Percentiles rank a stretch among this genome's conserved stretches.
These are phyloP conservation scores for Porites evermanni DNA, from an alignment of 92 coral and sea anemone species.

Conservation along the genomic window DNA sequence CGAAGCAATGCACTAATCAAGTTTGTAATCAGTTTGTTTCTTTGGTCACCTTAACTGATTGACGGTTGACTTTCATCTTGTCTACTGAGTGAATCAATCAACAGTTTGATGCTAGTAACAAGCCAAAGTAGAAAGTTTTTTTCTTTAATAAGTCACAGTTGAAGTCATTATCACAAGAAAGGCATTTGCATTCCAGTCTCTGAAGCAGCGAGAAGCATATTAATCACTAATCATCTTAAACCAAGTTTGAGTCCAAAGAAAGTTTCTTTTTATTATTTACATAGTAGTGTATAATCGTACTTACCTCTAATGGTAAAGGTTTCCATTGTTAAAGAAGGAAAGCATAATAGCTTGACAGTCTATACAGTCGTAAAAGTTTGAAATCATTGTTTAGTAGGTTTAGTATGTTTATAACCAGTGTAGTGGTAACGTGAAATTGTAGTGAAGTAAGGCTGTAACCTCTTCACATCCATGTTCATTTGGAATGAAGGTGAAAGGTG, in stretches of 20 bases:
- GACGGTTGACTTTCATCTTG: background rate
- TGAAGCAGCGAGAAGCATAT: slow-evolving; percentile 35
- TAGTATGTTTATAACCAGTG: slow-evolving; percentile 28
- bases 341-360: background rate
- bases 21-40: background rate
- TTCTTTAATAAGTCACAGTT: slow-evolving; percentile 1
- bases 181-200: slow-evolving; percentile 20
- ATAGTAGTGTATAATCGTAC: slow-evolving; percentile 16
- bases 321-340: background rate
- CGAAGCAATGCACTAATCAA: background rate
- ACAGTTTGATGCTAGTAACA: background rate
- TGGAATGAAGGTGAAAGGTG: slow-evolving; percentile 32
- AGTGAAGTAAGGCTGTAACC: slow-evolving; percentile 10
- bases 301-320: slow-evolving; percentile 12
- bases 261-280: slow-evolving; percentile 41
- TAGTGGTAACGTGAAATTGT: background rate
- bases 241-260: slow-evolving; percentile 12
- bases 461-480: slow-evolving; percentile 14
- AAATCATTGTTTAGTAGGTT: slow-evolving; percentile 19
- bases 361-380: slow-evolving; percentile 19
- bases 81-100: background rate
- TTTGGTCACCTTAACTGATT: background rate
- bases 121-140: background rate
- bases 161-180: background rate
- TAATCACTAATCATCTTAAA: slow-evolving; percentile 15